Percentiles rank a stretch among this genome's conserved stretches.
Conservation (phyloP, 2,113 vertebrate species). For the Actenoides hombroni region DNA sequence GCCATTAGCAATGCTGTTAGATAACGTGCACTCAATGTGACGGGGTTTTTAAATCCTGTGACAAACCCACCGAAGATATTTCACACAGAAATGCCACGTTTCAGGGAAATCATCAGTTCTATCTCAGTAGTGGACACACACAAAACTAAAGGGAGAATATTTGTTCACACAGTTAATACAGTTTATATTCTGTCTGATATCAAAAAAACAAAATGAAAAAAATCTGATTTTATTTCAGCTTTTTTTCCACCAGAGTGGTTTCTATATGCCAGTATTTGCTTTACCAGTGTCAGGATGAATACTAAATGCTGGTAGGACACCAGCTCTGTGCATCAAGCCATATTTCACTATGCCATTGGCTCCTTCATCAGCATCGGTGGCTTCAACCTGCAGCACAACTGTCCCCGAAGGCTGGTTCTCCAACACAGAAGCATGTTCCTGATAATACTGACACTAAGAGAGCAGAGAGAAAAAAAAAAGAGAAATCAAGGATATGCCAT, state of each 20-base stretch:
- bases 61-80: background rate
- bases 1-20: background rate
- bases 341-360: conserved; percentile 87
- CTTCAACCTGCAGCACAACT: conserved; percentile 84
- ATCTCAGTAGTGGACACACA: background rate
- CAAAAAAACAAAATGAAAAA: background rate
- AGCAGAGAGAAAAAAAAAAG: background rate
- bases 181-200: background rate
- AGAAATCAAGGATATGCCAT: background rate
- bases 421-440: conserved; percentile 81
- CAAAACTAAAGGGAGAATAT: background rate
- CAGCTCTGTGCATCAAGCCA: conserved; percentile 88
- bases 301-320: conserved; percentile 83
- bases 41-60: background rate
- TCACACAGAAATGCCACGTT: background rate
- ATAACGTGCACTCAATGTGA: background rate
- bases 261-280: background rate
- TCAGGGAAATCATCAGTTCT: background rate
- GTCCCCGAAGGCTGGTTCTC: conserved; percentile 88
- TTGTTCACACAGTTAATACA: background rate
- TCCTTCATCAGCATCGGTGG: conserved; percentile 87
- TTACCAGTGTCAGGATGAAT: conserved; percentile 89
- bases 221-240: background rate
- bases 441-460: conserved; percentile 84
- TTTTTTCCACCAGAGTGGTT: background rate